Base-by-base conservation (phyloP, 2,797 vertebrate species). In the Typhlichthys subterraneus region DNA sequence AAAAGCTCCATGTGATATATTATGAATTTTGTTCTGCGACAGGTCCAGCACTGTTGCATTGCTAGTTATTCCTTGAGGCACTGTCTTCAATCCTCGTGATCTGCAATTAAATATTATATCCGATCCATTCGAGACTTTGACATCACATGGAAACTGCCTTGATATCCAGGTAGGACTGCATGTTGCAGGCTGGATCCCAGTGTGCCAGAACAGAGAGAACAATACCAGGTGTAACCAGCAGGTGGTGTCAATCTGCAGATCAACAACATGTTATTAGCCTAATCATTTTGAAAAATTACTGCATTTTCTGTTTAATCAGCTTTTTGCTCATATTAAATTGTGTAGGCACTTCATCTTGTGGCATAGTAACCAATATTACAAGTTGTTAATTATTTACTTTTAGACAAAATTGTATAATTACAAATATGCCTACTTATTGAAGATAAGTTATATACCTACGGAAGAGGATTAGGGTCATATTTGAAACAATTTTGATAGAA, bases 101-200 rank as follows among this genome's bases (percentile, higher is more conserved):
- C 65, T 87, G 59, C 97, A 98, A 76, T 97, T 76, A 77, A 97
- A 95, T 0, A 56, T 15, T 46, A 96, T 76, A 0, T 59, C 15
- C 0, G 61, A 47, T 0, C 45, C 45, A 10, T 59, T 60, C 23
- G 63, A 11, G 57, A 59, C 2, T 1, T 5, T 68, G 59, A 98
- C 93, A 33, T 95, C 89, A 78, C 97, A 99, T n/a, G 94, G 95
- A 65, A 96, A 92, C 56, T 84, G 88, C 63, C 88, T 90, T 58
- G 80, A 81, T 85, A 87, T 94, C 92, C 91, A 93, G 6, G 0
- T 0, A 6, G 81, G 73, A n/a, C 72, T 52, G 59, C 75, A 85
- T 12, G 70, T 76, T 23, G 83, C 77, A 45, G 85, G 60, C 46
- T 61, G 65, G 1, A 91, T 87, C 77, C 90, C 84, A 9, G 87